Evolutionary conservation across 2,113 vertebrate genomes (phyloP), one percentile per base, ranked within the genome.

Genomic region (Ictalurus furcatus): DNA sequence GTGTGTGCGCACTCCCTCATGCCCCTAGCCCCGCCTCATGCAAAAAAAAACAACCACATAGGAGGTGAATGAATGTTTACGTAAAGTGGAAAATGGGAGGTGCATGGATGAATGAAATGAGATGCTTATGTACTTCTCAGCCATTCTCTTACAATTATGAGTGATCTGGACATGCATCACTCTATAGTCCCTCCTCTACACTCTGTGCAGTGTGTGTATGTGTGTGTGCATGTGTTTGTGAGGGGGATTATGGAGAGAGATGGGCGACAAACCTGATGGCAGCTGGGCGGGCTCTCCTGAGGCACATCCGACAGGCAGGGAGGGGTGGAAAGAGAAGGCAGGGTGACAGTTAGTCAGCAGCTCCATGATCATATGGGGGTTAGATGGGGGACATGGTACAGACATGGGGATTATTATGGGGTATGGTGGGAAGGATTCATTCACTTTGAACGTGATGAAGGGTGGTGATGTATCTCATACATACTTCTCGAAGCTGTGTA

Each of bases 271-370:
- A 96, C 95, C 96, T 96, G 88, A 78, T 85, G 93, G 95, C 94
- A 93, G 95, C 94, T 94, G 95, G 93, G 94, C 92, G 88, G 95
- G 94, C 93, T 96, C 95, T 93, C 94, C 95, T 95, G 94, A 79
- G 87, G 94, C 94, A 93, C 95, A 88, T 96, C 95, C 96, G 94
- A 93, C 91, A 94, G 95, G 95, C 94, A 94, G 95, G 95, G 94
- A 93, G 93, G 94, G 92, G 92, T 94, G 94, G 92, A 93, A 95
- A 96, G 94, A 96, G 94, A 96, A 96, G 94, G 94, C 93, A 96
- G 92, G 94, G 90, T 90, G 89, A 93, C 90, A 93, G 92, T 96
- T 96, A 96, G 96, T 96, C 91, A 94, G 88, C 92, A 89, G 84
- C 92, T 94, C 93, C 90, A 89, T 87, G 86, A 88, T 80, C 90